Percentiles rank a stretch among this genome's conserved stretches.
Evolutionary conservation across 2,797 vertebrate genomes (phyloP).

Genomic region (Taeniopygia guttata): DNA sequence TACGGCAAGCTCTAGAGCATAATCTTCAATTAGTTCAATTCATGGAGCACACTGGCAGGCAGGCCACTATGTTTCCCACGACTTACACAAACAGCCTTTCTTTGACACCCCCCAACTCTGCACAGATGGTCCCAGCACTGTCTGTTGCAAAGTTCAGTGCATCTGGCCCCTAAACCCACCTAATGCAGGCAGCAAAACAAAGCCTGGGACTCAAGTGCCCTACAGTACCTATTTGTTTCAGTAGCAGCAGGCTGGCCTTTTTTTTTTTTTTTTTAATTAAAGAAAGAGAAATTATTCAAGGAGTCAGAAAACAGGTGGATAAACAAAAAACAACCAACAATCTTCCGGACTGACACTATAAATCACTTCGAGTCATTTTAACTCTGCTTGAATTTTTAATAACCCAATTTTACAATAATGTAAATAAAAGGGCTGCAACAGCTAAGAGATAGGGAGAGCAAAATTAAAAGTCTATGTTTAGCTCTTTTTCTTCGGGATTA

Average conservation of each 20-base stretch:
- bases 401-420: background rate
- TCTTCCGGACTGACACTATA: background rate
- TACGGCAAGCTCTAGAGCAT: slow-evolving; percentile 77
- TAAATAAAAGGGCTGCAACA: background rate
- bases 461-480: background rate
- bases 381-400: background rate
- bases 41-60: slow-evolving; percentile 72
- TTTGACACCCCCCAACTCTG: slow-evolving; percentile 72
- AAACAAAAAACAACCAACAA: slow-evolving; percentile 67
- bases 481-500: background rate
- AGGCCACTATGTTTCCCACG: slow-evolving; percentile 83
- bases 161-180: slow-evolving; percentile 75
- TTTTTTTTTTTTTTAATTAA: background rate
- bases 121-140: slow-evolving; percentile 77
- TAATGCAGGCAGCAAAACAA: slow-evolving; percentile 71
- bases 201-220: slow-evolving; percentile 66
- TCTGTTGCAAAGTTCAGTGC: slow-evolving; percentile 76
- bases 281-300: slow-evolving; percentile 60
- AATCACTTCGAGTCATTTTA: slow-evolving; percentile 6
- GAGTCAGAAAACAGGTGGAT: slow-evolving; percentile 73
- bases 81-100: slow-evolving; percentile 79
- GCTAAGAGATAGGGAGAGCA: background rate
- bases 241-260: slow-evolving; percentile 66
- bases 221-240: slow-evolving; percentile 74
- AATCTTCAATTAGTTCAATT: slow-evolving; percentile 89